A percentile compares a stretch with the other conserved stretches of the same genome.
Evolutionary conservation across 2,888 invertebrate species (phyloP).

Genomic region (Brassicogethes aeneus): DNA sequence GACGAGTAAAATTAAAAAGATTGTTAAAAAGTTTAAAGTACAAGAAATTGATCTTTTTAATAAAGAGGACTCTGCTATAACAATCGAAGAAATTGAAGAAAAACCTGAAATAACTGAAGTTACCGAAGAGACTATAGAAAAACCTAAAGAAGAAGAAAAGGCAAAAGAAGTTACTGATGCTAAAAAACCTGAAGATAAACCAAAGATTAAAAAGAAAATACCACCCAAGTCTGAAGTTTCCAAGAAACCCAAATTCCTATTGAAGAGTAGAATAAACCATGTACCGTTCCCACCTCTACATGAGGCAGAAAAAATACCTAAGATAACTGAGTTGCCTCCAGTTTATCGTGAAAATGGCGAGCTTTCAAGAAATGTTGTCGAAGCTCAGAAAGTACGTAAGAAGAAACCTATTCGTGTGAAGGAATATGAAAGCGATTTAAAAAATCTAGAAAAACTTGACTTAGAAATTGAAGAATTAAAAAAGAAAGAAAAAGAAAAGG

Average conservation of each 20-base stretch:
- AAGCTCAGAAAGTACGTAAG: slow-evolving; percentile 41
- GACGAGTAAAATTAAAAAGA: slow-evolving; percentile 17
- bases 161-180: slow-evolving; percentile 19
- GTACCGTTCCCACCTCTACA: slow-evolving; percentile 41
- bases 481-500: slow-evolving; percentile 35
- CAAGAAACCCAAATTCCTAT: slow-evolving; percentile 40
- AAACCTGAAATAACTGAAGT: slow-evolving; percentile 15
- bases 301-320: slow-evolving; percentile 31
- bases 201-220: slow-evolving; percentile 12
- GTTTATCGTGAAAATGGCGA: slow-evolving; percentile 41
- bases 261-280: slow-evolving; percentile 41
- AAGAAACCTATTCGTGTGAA: slow-evolving; percentile 39
- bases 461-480: slow-evolving; percentile 36
- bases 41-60: slow-evolving; percentile 6
- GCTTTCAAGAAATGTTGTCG: slow-evolving; percentile 43
- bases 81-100: slow-evolving; percentile 22
- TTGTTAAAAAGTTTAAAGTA: slow-evolving; percentile 11
- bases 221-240: slow-evolving; percentile 18
- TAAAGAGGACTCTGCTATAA: slow-evolving; percentile 13
- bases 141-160: slow-evolving; percentile 9
- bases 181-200: slow-evolving; percentile 4
- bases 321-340: slow-evolving; percentile 35
- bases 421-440: slow-evolving; percentile 33
- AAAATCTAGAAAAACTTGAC: slow-evolving; percentile 41
- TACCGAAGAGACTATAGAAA: neutral